Percentiles rank a stretch among this genome's conserved stretches.
phyloP scores from a whole-genome alignment of 2,888 invertebrate species.

The Mayetiola destructor region DNA sequence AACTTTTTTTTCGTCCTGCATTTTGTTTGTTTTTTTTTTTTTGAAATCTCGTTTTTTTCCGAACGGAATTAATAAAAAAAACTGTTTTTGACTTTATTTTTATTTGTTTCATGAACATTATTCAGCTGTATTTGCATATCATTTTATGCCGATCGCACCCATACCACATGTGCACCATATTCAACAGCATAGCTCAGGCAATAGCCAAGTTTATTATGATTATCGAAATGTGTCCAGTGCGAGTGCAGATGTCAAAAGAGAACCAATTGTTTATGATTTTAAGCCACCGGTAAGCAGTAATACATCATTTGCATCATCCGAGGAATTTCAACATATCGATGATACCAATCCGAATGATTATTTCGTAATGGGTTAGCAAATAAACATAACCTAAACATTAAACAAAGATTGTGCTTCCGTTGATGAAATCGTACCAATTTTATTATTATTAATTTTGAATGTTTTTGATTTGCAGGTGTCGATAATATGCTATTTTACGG shows the following conservation, averaged over 20 bases:
- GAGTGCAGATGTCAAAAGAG: background rate
- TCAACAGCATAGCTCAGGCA: background rate
- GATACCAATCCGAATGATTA: background rate
- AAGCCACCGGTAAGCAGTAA: background rate
- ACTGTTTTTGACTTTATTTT: too few relatives aligned
- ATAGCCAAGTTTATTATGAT: background rate
- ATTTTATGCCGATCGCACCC: background rate
- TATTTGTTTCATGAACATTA: too few relatives aligned
- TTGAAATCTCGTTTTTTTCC: too few relatives aligned
- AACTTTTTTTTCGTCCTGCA: too few relatives aligned
- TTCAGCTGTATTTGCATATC: background rate
- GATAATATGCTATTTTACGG: background rate
- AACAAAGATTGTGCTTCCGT: too few relatives aligned
- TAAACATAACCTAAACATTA: too few relatives aligned
- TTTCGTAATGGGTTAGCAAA: too few relatives aligned
- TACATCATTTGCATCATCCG: background rate
- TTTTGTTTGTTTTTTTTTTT: too few relatives aligned
- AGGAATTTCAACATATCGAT: background rate
- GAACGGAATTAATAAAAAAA: too few relatives aligned
- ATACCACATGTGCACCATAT: background rate
- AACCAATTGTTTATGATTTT: background rate
- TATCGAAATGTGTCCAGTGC: background rate
- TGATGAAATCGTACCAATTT: too few relatives aligned
- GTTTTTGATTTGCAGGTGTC: too few relatives aligned
- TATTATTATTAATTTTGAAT: too few relatives aligned